A percentile compares a stretch with the other conserved stretches of the same genome.
phyloP scores from a whole-genome alignment of 2,797 vertebrate genomes.

The Pyrocephalus nanus region DNA sequence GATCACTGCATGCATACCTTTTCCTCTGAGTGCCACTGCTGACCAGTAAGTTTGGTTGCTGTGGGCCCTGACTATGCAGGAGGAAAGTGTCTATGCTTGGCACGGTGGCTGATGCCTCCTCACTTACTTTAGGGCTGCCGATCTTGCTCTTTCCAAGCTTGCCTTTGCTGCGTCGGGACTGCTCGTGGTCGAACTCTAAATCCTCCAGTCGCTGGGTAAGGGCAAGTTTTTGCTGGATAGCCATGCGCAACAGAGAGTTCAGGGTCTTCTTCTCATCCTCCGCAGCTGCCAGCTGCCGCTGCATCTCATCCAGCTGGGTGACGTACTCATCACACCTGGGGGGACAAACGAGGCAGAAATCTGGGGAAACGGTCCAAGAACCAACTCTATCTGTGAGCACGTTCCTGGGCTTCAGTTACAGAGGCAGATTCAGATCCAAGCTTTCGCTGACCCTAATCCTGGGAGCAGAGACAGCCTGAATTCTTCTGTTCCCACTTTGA shows the following conservation, averaged over 20 bases:
- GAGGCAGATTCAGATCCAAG: background rate
- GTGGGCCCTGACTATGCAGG: slow-evolving; percentile 85
- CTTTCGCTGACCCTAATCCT: background rate
- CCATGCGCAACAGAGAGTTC: slow-evolving; percentile 97
- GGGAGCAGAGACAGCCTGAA: background rate
- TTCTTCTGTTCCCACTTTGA: background rate
- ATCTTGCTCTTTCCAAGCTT: slow-evolving; percentile 92
- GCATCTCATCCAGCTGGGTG: slow-evolving; percentile 97
- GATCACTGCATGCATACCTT: slow-evolving; percentile 80
- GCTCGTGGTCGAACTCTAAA: slow-evolving; percentile 98
- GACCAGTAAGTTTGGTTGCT: slow-evolving; percentile 82
- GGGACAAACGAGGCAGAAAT: slow-evolving; percentile 16
- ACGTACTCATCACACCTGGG: slow-evolving; percentile 96
- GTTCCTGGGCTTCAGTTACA: background rate
- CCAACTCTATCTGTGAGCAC: rapidly evolving
- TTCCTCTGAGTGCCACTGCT: slow-evolving; percentile 88
- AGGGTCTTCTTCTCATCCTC: slow-evolving; percentile 99
- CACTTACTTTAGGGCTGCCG: slow-evolving; percentile 98
- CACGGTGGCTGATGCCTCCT: slow-evolving; percentile 78
- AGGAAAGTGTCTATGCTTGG: slow-evolving; percentile 83
- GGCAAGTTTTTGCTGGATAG: slow-evolving; percentile 98
- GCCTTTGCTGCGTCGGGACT: slow-evolving; percentile 88
- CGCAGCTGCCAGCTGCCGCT: slow-evolving; percentile 95
- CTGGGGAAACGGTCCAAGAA: background rate
- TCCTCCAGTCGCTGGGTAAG: slow-evolving; percentile 96